Percentiles rank a stretch among this genome's conserved stretches.
Conservation (phyloP, 2,888 invertebrate genomes). For the Hesperia comma region DNA sequence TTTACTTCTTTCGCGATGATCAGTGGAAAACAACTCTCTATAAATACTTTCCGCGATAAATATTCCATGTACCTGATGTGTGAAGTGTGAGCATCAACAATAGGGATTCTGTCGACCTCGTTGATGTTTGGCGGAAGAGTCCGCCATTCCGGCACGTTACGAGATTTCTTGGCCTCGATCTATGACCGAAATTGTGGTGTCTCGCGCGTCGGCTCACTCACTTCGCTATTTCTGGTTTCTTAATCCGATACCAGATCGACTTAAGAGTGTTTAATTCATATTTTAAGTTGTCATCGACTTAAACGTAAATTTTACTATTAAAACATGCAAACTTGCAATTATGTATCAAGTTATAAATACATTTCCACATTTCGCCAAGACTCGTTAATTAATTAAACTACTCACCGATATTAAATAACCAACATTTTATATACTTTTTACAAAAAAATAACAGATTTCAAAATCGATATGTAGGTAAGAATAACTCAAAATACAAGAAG, state of each 20-base stretch:
- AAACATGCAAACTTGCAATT: too few species aligned
- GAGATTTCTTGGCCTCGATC: slow-evolving; percentile 39
- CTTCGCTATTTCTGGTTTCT: slow-evolving; percentile 36
- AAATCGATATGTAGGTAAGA: too few species aligned
- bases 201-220: slow-evolving; percentile 22
- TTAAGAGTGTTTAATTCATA: background rate
- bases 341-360: too few species aligned
- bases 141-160: slow-evolving; percentile 36
- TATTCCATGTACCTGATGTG: slow-evolving; percentile 3
- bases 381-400: too few species aligned
- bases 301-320: too few species aligned
- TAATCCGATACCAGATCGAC: slow-evolving; percentile 15
- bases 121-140: slow-evolving; percentile 37
- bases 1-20: background rate
- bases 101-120: slow-evolving; percentile 9
- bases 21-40: background rate
- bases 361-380: too few species aligned
- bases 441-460: too few species aligned
- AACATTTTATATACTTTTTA: too few species aligned
- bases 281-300: background rate
- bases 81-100: background rate
- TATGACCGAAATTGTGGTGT: slow-evolving; percentile 37
- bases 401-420: too few species aligned
- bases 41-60: background rate
- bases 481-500: too few species aligned